Conservation (phyloP, 2,113 vertebrate species). For the Catharus bicknelli region DNA sequence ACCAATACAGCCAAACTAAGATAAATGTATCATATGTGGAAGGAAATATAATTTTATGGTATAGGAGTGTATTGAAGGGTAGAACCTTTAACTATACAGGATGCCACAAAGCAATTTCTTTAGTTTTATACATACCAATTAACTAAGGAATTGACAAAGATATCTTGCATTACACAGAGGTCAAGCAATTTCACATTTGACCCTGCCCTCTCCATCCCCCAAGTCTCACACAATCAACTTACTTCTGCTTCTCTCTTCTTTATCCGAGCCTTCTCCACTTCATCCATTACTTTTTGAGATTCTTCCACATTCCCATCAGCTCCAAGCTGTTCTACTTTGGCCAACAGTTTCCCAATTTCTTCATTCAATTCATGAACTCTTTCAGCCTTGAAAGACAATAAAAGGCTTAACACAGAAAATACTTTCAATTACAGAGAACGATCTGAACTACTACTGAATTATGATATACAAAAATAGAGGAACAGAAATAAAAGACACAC, state of each 20-base stretch:
- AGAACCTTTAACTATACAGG: background rate
- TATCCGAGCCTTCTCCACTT: constrained; percentile 93
- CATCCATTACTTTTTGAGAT: constrained; percentile 95
- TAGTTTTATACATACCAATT: background rate
- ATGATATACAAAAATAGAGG: background rate
- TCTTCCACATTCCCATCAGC: constrained; percentile 97
- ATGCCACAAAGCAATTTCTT: background rate
- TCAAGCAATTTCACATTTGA: background rate
- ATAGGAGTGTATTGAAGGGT: background rate
- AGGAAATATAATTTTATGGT: background rate
- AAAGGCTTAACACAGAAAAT: background rate
- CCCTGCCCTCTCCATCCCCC: background rate
- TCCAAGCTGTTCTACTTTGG: constrained; percentile 93
- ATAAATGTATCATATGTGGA: background rate
- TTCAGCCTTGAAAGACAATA: constrained; percentile 83
- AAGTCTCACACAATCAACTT: constrained; percentile 5
- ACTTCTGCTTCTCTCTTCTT: constrained; percentile 98
- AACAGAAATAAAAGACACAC: background rate
- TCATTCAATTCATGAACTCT: constrained; percentile 97
- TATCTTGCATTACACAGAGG: background rate
- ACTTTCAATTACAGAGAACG: background rate
- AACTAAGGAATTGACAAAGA: background rate
- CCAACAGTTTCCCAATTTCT: constrained; percentile 97
- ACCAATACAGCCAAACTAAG: background rate
- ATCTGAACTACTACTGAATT: background rate